Percentiles rank a stretch among this genome's conserved stretches.
Conservation (phyloP, 2,797 vertebrate genomes). For the Salarias fasciatus region DNA sequence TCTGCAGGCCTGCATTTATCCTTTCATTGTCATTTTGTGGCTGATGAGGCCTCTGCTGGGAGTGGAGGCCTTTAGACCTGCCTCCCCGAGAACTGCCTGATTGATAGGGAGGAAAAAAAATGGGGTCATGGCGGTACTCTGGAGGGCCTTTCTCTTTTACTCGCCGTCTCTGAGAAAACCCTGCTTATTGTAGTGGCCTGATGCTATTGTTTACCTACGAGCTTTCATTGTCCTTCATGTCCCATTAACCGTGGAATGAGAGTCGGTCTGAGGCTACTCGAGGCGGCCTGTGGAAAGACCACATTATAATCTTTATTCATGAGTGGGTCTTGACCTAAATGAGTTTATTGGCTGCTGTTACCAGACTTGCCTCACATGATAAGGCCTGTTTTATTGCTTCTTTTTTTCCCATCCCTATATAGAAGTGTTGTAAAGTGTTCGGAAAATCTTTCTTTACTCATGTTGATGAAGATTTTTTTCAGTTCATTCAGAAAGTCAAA, state of each 20-base stretch:
- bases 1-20: slow-evolving; percentile 29
- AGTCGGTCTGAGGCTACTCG: slow-evolving; percentile 27
- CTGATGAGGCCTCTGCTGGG: slow-evolving; percentile 34
- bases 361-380: slow-evolving; percentile 29
- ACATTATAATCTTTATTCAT: slow-evolving; percentile 51
- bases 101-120: slow-evolving; percentile 56
- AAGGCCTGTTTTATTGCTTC: slow-evolving; percentile 51
- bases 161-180: slow-evolving; percentile 16
- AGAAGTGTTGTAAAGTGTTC: background rate
- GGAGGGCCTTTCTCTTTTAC: slow-evolving; percentile 23
- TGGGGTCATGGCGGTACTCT: slow-evolving; percentile 42
- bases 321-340: slow-evolving; percentile 55
- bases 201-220: slow-evolving; percentile 53
- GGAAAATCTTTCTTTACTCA: slow-evolving; percentile 12
- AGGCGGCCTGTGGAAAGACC: slow-evolving; percentile 31
- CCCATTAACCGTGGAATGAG: slow-evolving; percentile 43
- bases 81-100: slow-evolving; percentile 51
- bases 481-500: slow-evolving; percentile 6
- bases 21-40: slow-evolving; percentile 35
- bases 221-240: slow-evolving; percentile 62
- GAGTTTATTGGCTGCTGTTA: slow-evolving; percentile 54
- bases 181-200: slow-evolving; percentile 39
- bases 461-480: background rate
- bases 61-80: slow-evolving; percentile 28
- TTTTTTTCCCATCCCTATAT: slow-evolving; percentile 18